Percentiles rank a stretch among this genome's conserved stretches.
Conservation (phyloP, 92 coral and sea anemone genomes). For the Porites lobata region DNA sequence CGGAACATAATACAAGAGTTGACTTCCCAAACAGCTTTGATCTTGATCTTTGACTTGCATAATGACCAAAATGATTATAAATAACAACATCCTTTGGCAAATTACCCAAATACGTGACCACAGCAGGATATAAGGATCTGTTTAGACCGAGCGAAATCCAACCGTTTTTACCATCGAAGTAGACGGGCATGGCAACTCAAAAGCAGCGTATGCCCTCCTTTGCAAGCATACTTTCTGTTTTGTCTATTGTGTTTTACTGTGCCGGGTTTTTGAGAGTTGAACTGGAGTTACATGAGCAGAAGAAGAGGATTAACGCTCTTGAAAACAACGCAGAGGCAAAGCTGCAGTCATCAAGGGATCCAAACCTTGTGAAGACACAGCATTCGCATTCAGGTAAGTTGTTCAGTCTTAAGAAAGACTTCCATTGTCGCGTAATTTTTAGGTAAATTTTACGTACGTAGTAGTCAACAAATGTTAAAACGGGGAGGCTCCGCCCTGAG, state of each 20-base stretch:
- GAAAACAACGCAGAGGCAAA: neutral
- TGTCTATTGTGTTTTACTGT: neutral
- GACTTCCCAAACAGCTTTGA: too few relatives aligned
- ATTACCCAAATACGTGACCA: neutral
- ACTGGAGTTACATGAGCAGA: constrained; percentile 1
- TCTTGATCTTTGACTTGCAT: too few relatives aligned
- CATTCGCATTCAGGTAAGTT: neutral
- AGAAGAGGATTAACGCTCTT: neutral
- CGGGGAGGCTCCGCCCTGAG: too few relatives aligned
- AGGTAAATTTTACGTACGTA: too few relatives aligned
- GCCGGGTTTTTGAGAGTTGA: constrained; percentile 15
- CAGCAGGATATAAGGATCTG: neutral
- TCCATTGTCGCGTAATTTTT: too few relatives aligned
- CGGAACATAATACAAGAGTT: too few relatives aligned
- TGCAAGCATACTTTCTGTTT: neutral
- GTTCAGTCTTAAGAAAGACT: too few relatives aligned
- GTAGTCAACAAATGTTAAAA: too few relatives aligned
- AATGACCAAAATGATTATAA: too few relatives aligned
- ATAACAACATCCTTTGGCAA: neutral
- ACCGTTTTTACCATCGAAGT: neutral
- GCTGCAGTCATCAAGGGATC: neutral
- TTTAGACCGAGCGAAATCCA: neutral
- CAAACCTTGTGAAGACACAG: neutral
- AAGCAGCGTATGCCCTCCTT: constrained; percentile 2
- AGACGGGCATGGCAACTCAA: neutral